These are phyloP conservation scores for Epirrhoe tristata DNA, from an alignment of 2,888 invertebrate species.

Conservation along the genomic window DNA sequence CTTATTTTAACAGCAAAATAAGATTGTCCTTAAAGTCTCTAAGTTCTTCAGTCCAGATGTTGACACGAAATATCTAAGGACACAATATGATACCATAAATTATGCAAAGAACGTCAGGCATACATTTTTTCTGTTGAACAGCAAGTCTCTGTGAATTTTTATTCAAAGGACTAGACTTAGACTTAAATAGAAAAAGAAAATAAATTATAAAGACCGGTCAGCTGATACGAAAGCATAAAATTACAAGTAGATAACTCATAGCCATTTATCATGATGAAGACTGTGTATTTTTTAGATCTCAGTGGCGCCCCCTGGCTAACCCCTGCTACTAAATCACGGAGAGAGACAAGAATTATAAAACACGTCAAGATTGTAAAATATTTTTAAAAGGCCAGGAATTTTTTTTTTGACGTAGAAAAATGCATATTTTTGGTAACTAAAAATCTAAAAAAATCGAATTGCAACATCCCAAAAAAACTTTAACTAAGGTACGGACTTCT, in stretches of 20 bases:
- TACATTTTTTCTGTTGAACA: neutral
- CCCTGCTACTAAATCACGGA: slow-evolving; percentile 71
- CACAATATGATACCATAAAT: no score
- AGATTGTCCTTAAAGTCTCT: no score
- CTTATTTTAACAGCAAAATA: no score
- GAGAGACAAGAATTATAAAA: slow-evolving; percentile 78
- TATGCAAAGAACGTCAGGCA: neutral
- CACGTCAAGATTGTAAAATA: slow-evolving; percentile 76
- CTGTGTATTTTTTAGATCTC: slow-evolving; percentile 55
- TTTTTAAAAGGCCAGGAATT: slow-evolving; percentile 42
- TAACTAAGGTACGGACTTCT: no score
- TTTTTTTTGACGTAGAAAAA: neutral
- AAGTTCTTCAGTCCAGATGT: no score
- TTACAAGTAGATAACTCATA: slow-evolving; percentile 44
- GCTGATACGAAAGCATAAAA: slow-evolving; percentile 40
- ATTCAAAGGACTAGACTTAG: no score
- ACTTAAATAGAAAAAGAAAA: slow-evolving; percentile 18
- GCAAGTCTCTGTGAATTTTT: no score
- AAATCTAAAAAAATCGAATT: no score
- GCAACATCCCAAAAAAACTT: no score
- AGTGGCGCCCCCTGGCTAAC: slow-evolving; percentile 62
- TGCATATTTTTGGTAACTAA: no score
- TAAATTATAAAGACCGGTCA: slow-evolving; percentile 33
- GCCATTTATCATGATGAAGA: slow-evolving; percentile 76
- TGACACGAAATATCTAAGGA: no score